A percentile compares a stretch with the other conserved stretches of the same genome.
These are phyloP conservation scores for Drosophila kurseongensis DNA, from an alignment of 1,140 invertebrate genomes.

Conservation along the genomic window DNA sequence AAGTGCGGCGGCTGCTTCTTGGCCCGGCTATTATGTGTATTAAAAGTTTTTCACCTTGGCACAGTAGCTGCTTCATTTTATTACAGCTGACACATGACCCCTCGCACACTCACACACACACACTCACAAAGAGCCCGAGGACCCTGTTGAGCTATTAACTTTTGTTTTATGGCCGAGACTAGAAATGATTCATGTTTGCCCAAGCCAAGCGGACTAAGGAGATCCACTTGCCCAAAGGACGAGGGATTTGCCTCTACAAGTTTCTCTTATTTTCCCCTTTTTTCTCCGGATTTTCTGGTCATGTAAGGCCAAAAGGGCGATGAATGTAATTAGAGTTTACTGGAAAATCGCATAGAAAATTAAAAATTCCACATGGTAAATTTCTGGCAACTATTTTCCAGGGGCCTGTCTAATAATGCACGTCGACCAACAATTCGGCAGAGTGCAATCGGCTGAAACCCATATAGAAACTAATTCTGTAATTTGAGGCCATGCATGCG, in stretches of 20 bases:
- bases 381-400: conserved; percentile 39
- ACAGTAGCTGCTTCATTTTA: conserved; percentile 74
- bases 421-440: conserved; percentile 3
- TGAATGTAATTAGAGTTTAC: conserved; percentile 74
- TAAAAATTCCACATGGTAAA: conserved; percentile 51
- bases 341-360: conserved; percentile 64
- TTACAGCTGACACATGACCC: conserved; percentile 69
- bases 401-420: conserved; percentile 5
- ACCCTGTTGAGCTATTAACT: conserved; percentile 65
- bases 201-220: conserved; percentile 34
- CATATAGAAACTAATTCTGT: background rate
- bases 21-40: conserved; percentile 80
- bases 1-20: conserved; percentile 42
- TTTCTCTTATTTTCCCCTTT: conserved; percentile 8
- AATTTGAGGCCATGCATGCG: conserved; percentile 54
- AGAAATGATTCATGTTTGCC: conserved; percentile 70
- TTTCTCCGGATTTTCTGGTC: conserved; percentile 9
- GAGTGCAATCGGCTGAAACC: conserved; percentile 3
- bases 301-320: conserved; percentile 16
- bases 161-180: conserved; percentile 68
- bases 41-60: conserved; percentile 76
- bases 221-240: conserved; percentile 39
- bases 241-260: conserved; percentile 41
- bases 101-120: conserved; percentile 17
- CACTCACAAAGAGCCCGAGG: conserved; percentile 4